Evolutionary conservation across 1,140 invertebrate species (phyloP).

Genomic region (Hormaphis cornu): DNA sequence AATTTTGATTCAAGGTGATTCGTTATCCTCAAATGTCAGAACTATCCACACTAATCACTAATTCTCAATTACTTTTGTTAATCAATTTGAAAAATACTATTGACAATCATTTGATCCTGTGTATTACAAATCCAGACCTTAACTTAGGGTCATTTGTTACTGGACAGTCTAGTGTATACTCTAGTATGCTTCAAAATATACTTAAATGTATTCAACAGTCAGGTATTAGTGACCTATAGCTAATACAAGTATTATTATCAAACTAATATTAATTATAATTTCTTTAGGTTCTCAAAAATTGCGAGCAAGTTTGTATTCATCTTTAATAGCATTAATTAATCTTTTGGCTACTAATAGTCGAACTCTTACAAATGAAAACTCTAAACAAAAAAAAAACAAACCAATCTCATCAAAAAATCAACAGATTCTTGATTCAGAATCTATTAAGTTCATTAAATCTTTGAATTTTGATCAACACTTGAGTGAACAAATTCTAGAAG

Average conservation of each 20-base stretch:
- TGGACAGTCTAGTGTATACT: constrained; percentile 6
- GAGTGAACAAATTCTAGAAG: constrained; percentile 67
- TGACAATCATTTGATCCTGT: constrained; percentile 22
- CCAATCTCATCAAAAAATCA: background rate
- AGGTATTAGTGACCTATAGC: background rate
- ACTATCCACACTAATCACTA: constrained; percentile 41
- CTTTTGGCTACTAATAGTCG: constrained; percentile 41
- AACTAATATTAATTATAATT: background rate
- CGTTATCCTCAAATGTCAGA: constrained; percentile 39
- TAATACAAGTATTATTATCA: background rate
- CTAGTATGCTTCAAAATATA: constrained; percentile 43
- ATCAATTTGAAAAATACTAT: constrained; percentile 29
- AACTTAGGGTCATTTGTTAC: constrained; percentile 26
- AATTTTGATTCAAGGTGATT: constrained; percentile 29
- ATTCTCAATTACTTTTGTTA: constrained; percentile 32
- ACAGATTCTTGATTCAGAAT: constrained; percentile 20
- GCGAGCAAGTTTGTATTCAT: constrained; percentile 58
- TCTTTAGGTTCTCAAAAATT: constrained; percentile 22
- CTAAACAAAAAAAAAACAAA: constrained; percentile 23
- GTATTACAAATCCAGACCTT: constrained; percentile 25
- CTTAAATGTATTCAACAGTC: constrained; percentile 25
- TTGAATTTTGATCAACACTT: constrained; percentile 58
- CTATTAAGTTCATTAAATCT: constrained; percentile 41
- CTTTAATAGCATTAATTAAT: constrained; percentile 55
- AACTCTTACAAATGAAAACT: constrained; percentile 33